Conservation (phyloP, 1,140 invertebrate species). For the Oncopeltus fasciatus region DNA sequence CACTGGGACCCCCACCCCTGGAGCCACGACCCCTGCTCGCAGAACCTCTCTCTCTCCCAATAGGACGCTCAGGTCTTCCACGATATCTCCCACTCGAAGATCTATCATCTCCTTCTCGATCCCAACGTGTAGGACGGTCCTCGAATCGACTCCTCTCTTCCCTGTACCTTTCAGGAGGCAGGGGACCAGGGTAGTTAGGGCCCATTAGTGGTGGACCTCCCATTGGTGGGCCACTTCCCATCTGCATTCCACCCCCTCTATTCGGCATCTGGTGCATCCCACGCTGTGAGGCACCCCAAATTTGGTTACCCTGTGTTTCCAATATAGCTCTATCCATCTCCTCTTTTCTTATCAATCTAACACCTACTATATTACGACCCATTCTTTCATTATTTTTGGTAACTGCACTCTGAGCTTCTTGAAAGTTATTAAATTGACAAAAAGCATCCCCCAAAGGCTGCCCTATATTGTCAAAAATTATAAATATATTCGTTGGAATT, state of each 20-base stretch:
- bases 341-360: constrained; percentile 46
- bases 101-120: not conserved
- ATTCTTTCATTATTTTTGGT: constrained; percentile 52
- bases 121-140: not conserved
- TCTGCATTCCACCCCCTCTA: not conserved
- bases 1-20: constrained; percentile 1
- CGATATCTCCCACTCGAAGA: not conserved
- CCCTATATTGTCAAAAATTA: constrained; percentile 50
- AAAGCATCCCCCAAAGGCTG: constrained; percentile 67
- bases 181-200: not conserved
- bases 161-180: not conserved
- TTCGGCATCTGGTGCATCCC: not conserved
- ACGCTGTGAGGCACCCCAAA: not conserved
- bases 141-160: too few species aligned
- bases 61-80: constrained; percentile 20
- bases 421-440: constrained; percentile 57
- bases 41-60: constrained; percentile 22
- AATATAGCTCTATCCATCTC: constrained; percentile 34
- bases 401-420: constrained; percentile 50
- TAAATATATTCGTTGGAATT: constrained; percentile 58
- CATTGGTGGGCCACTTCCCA: too few species aligned
- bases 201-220: not conserved
- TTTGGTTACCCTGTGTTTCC: not conserved
- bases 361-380: constrained; percentile 45
- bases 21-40: constrained; percentile 6